These are phyloP conservation scores for Coremacera marginata DNA, from an alignment of 2,888 invertebrate species.

Conservation along the genomic window DNA sequence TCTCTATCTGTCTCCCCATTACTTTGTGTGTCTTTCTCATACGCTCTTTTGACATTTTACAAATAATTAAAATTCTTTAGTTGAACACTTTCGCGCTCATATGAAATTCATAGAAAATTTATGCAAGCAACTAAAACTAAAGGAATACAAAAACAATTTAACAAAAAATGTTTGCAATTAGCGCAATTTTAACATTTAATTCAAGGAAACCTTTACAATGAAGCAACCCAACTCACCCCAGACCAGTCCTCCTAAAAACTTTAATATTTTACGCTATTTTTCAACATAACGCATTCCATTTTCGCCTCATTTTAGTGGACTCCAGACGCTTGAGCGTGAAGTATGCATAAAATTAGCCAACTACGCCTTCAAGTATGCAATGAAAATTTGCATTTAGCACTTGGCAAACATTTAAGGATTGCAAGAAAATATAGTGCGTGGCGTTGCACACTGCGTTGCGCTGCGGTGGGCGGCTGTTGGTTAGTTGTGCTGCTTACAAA, in stretches of 20 bases:
- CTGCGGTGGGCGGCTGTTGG: not conserved
- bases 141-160: not conserved
- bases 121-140: not conserved
- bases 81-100: constrained; percentile 8
- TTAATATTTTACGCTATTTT: not conserved
- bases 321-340: not conserved
- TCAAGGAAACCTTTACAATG: not conserved
- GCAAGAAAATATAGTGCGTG: not conserved
- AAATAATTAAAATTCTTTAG: constrained; percentile 18
- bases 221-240: not conserved
- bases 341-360: constrained; percentile 30
- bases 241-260: not conserved
- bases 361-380: constrained; percentile 33
- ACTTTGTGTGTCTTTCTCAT: not conserved
- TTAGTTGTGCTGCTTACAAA: not conserved
- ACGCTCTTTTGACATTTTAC: not conserved
- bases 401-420: constrained; percentile 12
- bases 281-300: not conserved
- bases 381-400: constrained; percentile 32
- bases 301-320: not conserved
- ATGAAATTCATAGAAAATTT: constrained; percentile 6
- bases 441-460: not conserved
- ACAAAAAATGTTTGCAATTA: constrained; percentile 33
- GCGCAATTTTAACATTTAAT: constrained; percentile 18
- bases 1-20: not conserved